Evolutionary conservation across 1,140 invertebrate genomes (phyloP), one percentile per base, ranked within the genome.

Genomic region (Drosophila virilis): DNA sequence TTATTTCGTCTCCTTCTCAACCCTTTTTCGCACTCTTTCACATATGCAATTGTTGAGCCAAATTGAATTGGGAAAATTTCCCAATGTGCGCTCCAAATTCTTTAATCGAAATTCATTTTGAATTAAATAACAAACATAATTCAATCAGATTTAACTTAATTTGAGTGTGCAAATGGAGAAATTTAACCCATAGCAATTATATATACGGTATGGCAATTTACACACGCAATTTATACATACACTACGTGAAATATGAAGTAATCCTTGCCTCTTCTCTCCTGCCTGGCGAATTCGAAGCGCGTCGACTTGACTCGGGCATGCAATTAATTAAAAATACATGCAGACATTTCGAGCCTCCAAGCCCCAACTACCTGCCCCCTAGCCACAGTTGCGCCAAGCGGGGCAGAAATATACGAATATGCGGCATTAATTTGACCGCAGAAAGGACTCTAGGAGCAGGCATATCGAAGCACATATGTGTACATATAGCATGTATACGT

Each of bases 241-340:
- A 43, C 40, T 13, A 7, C 8, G 33, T 46, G 13, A 35, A 33
- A 45, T 46, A 59, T 59, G 43, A 59, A 17, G 42, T 46, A 54
- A 37, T 54, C 51, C 33, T 13, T 10, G 2, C 17, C 38, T 10
- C 35, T 9, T 55, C n/a, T 12, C 13, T 6, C 1, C 28, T 42
- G 48, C 17, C 42, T 37, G 51, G 54, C 35, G 37, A 61, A 59
- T 67, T 62, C 57, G 51, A 67, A 46, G 66, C 65, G 66, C 55
- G 66, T 65, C 57, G 51, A 64, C 67, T 66, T 65, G 45, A 59
- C 66, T 70, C 64, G 68, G 64, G 67, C 82, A 70, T 74, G 79
- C 83, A 86, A 86, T 86, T 86, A 86, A 86, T 88, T 88, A 88
- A 89, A 88, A 88, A 88, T 88, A 88, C 83, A 88, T 88, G 83